These are phyloP conservation scores for Pyrocephalus nanus DNA, from an alignment of 2,797 vertebrate species.

Conservation along the genomic window DNA sequence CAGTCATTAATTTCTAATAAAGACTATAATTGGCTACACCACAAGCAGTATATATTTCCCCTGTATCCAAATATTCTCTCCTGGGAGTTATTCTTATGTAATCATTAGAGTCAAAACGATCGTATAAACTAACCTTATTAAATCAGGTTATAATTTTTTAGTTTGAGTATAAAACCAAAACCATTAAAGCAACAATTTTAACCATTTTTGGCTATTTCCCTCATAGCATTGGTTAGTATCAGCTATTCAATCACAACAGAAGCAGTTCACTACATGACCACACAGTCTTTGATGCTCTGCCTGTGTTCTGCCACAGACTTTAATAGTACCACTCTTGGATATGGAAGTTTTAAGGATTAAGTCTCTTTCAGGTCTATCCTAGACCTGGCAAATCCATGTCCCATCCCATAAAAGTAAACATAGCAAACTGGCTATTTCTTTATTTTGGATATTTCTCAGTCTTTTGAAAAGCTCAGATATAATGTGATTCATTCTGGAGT, in stretches of 20 bases:
- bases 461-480: not conserved
- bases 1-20: conserved; percentile 31
- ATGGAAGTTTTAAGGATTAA: not conserved
- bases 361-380: not conserved
- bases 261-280: not conserved
- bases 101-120: not conserved
- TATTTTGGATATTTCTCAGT: not conserved
- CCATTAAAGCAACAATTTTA: not conserved
- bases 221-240: not conserved
- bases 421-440: not conserved
- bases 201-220: not conserved
- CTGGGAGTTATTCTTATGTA: not conserved
- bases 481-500: not conserved
- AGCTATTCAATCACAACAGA: not conserved
- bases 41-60: not conserved
- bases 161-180: not conserved
- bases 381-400: not conserved
- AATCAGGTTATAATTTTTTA: not conserved
- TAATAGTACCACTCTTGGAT: not conserved
- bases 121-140: not conserved
- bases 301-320: not conserved
- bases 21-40: not conserved
- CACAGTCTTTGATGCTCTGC: not conserved
- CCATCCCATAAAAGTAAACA: not conserved
- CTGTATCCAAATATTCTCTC: conserved; percentile 13